A percentile compares a stretch with the other conserved stretches of the same genome.
These are phyloP conservation scores for Piaya cayana DNA, from an alignment of 2,113 vertebrate species.

Conservation along the genomic window DNA sequence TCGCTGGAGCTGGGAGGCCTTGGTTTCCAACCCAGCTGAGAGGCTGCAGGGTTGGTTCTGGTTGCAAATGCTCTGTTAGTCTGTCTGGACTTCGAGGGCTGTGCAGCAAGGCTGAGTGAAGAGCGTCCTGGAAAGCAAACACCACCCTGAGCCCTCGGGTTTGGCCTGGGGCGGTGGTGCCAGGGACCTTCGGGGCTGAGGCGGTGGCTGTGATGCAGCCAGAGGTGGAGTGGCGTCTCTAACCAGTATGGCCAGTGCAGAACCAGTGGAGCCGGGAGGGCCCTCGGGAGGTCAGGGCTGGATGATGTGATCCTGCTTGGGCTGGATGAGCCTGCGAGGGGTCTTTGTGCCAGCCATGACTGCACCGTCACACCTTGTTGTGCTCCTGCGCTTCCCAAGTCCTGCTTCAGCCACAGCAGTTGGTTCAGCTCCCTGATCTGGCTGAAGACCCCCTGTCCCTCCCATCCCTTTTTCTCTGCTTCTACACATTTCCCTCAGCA, in stretches of 20 bases:
- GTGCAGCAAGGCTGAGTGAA: neutral
- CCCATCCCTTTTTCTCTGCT: neutral
- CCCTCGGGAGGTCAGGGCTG: neutral
- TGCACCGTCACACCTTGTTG: accelerated
- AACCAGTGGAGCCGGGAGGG: constrained; percentile 24
- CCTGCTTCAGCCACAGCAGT: neutral
- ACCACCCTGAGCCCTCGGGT: neutral
- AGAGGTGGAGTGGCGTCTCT: neutral
- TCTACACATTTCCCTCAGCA: neutral
- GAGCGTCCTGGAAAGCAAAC: neutral
- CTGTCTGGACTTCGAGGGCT: neutral
- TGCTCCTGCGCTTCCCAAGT: neutral
- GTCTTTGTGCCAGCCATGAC: neutral
- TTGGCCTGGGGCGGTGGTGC: neutral
- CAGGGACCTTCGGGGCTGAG: neutral
- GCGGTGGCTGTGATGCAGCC: neutral
- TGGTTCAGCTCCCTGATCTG: neutral
- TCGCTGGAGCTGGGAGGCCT: neutral
- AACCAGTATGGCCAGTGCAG: constrained; percentile 3
- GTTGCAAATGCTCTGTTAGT: neutral
- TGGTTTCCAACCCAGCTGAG: neutral
- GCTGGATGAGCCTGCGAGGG: neutral
- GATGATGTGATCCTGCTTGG: neutral
- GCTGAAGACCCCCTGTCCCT: neutral
- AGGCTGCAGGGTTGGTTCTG: neutral